A percentile compares a stretch with the other conserved stretches of the same genome.
Evolutionary conservation across 2,797 vertebrate genomes (phyloP).

Genomic region (Philypnodon macrostomus): DNA sequence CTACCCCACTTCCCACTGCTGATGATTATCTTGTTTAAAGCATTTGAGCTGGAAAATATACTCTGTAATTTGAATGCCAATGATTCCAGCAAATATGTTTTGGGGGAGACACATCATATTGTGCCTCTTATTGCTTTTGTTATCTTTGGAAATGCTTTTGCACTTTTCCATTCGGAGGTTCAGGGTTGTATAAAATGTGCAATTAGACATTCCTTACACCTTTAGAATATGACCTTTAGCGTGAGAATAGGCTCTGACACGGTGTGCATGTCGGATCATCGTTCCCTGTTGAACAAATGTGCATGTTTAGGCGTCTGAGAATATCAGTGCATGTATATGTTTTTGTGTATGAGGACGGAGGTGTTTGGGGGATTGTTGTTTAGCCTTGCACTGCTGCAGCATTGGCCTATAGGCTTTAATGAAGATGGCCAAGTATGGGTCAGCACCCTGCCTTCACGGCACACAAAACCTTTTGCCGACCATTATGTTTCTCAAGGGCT

Average conservation of each 20-base stretch:
- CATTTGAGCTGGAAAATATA: slow-evolving; percentile 79
- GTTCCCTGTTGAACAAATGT: slow-evolving; percentile 56
- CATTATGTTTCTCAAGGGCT: slow-evolving; percentile 61
- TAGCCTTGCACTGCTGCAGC: slow-evolving; percentile 39
- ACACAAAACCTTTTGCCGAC: slow-evolving; percentile 71
- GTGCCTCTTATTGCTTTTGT: slow-evolving; percentile 65
- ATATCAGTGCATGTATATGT: background rate
- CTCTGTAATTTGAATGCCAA: slow-evolving; percentile 76
- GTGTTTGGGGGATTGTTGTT: slow-evolving; percentile 32
- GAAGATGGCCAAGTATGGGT: slow-evolving; percentile 70
- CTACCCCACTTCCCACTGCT: slow-evolving; percentile 69
- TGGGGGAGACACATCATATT: slow-evolving; percentile 53
- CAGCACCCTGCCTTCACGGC: slow-evolving; percentile 61
- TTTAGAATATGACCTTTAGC: slow-evolving; percentile 69
- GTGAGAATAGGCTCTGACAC: slow-evolving; percentile 53
- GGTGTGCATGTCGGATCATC: slow-evolving; percentile 51
- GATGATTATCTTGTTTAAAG: slow-evolving; percentile 80
- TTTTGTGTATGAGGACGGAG: slow-evolving; percentile 5
- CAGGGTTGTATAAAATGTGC: slow-evolving; percentile 63
- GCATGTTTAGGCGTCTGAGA: background rate
- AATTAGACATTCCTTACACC: slow-evolving; percentile 62
- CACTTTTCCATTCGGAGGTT: slow-evolving; percentile 61
- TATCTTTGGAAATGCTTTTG: slow-evolving; percentile 65
- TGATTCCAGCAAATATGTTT: slow-evolving; percentile 66
- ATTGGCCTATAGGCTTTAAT: slow-evolving; percentile 62